These are phyloP conservation scores for Melanostigma gelatinosum DNA, from an alignment of 2,113 vertebrate genomes.

Conservation along the genomic window DNA sequence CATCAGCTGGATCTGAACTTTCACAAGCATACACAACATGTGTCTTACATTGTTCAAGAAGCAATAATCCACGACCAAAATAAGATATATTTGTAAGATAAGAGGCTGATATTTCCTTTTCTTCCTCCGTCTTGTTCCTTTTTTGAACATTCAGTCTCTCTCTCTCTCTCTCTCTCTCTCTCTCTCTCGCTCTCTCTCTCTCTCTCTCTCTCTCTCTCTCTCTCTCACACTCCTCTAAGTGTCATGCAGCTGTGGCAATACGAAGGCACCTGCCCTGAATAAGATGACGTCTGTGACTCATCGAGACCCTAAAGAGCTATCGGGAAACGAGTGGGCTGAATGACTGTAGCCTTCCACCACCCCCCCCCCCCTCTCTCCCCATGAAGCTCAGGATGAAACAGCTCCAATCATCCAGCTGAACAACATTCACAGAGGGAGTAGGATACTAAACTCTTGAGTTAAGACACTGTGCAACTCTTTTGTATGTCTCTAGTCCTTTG, in stretches of 20 bases:
- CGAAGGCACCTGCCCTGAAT: constrained; percentile 48
- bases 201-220: neutral
- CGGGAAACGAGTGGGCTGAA: constrained; percentile 36
- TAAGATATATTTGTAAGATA: neutral
- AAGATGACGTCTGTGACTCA: constrained; percentile 67
- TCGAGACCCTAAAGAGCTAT: constrained; percentile 42
- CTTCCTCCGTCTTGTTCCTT: neutral
- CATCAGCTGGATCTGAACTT: neutral
- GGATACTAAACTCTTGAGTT: constrained; percentile 42
- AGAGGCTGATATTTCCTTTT: neutral
- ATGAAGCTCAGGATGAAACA: constrained; percentile 50
- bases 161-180: neutral
- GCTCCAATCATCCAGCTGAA: constrained; percentile 36
- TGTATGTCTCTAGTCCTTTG: constrained; percentile 40
- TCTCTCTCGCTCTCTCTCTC: neutral
- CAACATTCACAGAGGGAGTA: constrained; percentile 40
- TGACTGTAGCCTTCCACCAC: constrained; percentile 23
- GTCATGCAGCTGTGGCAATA: constrained; percentile 37
- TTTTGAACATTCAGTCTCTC: neutral
- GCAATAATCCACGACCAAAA: neutral
- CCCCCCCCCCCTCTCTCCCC: neutral
- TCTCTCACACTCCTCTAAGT: neutral
- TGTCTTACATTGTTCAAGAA: neutral
- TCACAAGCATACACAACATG: neutral
- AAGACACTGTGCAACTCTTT: constrained; percentile 40